Base-by-base conservation (phyloP, 2,888 invertebrate genomes). In the Eristalis arbustorum region DNA sequence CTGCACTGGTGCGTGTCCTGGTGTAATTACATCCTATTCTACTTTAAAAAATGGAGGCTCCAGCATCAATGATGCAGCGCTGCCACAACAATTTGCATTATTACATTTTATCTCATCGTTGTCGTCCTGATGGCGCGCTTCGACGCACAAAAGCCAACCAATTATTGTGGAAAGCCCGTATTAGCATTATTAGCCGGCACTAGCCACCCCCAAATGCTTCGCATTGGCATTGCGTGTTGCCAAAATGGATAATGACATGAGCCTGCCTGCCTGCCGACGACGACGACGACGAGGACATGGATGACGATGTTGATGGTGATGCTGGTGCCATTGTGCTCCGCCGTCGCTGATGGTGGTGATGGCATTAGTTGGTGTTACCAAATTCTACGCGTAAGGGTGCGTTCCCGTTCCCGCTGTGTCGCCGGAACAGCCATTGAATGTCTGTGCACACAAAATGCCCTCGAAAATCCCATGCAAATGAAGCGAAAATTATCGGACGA, bases 151-250 rank as follows among this genome's bases (percentile, higher is more conserved):
- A 85, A 85, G 81, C 69, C 77, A 81, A 82, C 82, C 82, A 85
- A 85, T 82, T 85, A 85, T 74, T 73, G 69, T 74, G 40, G 34
- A 64, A 64, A 69, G 68, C 49, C 69, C 80, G 59, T 77, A 78
- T 82, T 81, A 82, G 77, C 82, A 61, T 85, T 81, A 85, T 81
- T 82, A 85, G 82, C 74, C 62, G 61, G 59, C 76, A 71, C 72
- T 71, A 14, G 63, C 8, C 75, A 75, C 68, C 69, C 56, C 22
- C 22, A 57, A 72, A 71, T 67, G 42, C 42, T 42, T 42, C 59
- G 74, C 74, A 49, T 37, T 67, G 69, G 59, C 37, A 34, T n/a
- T 69, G 66, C 63, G 71, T 61, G 66, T 61, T 71, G 75, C 78
- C 59, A 56, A 75, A 74, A 66, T 56, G 66, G 72, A 82, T 82